Conservation (phyloP, 2,888 invertebrate genomes). For the Eledone cirrhosa region DNA sequence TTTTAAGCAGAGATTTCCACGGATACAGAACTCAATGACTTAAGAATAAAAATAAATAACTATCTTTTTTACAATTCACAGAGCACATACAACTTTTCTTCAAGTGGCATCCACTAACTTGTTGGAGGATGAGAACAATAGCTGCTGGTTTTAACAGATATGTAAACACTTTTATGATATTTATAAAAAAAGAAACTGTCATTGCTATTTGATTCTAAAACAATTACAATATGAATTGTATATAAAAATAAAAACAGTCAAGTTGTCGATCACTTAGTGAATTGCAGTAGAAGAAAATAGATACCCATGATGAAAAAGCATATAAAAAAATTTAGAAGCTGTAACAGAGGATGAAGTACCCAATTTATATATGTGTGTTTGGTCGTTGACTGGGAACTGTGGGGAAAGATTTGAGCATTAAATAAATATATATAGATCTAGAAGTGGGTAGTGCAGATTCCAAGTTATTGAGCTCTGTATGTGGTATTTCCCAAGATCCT, state of each 20-base stretch:
- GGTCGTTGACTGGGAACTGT: no score
- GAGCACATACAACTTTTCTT: neutral
- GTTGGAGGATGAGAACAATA: neutral
- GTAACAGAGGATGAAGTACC: no score
- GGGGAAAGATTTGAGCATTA: no score
- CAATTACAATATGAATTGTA: neutral
- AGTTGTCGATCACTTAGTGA: no score
- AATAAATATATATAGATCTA: neutral
- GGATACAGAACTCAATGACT: constrained; percentile 15
- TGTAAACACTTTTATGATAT: neutral
- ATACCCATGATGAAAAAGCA: no score
- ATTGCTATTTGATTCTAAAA: neutral
- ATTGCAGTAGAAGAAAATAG: no score
- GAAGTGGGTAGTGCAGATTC: neutral
- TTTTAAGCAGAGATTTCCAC: constrained; percentile 15
- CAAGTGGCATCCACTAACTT: neutral
- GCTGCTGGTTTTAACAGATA: neutral
- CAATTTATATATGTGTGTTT: no score
- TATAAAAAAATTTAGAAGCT: no score
- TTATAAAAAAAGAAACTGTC: no score
- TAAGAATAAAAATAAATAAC: neutral
- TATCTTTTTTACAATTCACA: neutral
- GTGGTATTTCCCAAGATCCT: constrained; percentile 19
- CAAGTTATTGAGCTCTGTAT: constrained; percentile 22
- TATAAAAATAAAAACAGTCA: no score